These are phyloP conservation scores for Caenorhabditis briggsae DNA, from an alignment of 1,140 invertebrate genomes.

Conservation along the genomic window DNA sequence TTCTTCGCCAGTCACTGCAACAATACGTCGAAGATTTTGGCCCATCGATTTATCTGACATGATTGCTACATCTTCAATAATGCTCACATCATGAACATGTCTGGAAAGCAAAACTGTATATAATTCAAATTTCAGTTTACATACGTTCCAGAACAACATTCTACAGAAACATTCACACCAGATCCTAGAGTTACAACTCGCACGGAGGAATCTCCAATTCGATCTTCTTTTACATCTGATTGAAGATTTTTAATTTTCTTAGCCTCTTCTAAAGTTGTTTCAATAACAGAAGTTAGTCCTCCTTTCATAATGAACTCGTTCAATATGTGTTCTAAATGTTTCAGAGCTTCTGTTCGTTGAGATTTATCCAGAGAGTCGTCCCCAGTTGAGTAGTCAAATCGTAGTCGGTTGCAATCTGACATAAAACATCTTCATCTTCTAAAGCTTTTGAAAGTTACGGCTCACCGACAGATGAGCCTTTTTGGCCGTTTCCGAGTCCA, in stretches of 20 bases:
- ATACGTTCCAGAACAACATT: slow-evolving; percentile 58
- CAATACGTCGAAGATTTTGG: slow-evolving; percentile 24
- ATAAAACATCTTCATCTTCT: background rate
- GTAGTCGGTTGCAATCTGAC: slow-evolving; percentile 1
- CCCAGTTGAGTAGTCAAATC: background rate
- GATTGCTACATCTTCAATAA: background rate
- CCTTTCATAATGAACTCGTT: background rate
- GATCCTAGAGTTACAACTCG: background rate
- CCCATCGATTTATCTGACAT: slow-evolving; percentile 42
- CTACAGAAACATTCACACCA: slow-evolving; percentile 3
- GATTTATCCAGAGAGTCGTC: background rate
- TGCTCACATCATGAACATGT: slow-evolving; percentile 3
- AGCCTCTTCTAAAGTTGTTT: slow-evolving; percentile 13
- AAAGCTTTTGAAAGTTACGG: background rate
- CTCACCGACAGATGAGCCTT: slow-evolving; percentile 50
- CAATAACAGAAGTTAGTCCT: background rate
- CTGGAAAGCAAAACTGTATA: background rate
- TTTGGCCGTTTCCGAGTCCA: slow-evolving; percentile 34
- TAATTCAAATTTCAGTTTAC: background rate
- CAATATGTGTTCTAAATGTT: background rate
- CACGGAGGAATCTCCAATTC: background rate
- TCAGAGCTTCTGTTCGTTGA: background rate
- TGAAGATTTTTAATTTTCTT: slow-evolving; percentile 36
- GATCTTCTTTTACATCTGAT: slow-evolving; percentile 52
- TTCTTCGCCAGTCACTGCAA: slow-evolving; percentile 29